A percentile compares a stretch with the other conserved stretches of the same genome.
Evolutionary conservation across 2,888 invertebrate species (phyloP).

Genomic region (Anoncus sp.): DNA sequence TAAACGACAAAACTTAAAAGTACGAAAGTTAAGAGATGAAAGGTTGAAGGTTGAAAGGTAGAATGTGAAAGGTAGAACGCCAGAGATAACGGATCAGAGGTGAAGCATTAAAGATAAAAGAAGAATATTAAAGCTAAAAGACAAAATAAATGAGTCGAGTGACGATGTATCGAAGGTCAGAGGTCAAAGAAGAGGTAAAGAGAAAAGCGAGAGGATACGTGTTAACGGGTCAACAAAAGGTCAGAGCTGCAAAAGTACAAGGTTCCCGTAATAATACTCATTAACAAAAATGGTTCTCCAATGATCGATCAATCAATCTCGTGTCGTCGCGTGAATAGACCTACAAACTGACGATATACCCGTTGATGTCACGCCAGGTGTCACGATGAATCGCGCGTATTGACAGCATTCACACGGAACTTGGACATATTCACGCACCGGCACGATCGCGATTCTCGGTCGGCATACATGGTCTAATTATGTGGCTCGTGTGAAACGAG

Average conservation of each 20-base stretch:
- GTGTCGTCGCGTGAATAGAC: background rate
- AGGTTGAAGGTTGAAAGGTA: too few species aligned
- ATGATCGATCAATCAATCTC: background rate
- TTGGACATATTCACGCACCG: background rate
- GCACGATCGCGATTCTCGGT: conserved; percentile 32
- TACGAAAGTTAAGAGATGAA: too few species aligned
- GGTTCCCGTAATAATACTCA: too few species aligned
- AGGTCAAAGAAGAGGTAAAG: too few species aligned
- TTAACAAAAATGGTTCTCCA: too few species aligned
- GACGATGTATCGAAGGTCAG: too few species aligned
- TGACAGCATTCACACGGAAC: conserved; percentile 10
- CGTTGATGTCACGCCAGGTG: background rate
- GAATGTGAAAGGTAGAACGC: background rate
- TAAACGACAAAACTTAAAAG: too few species aligned
- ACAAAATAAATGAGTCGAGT: too few species aligned
- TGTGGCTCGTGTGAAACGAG: conserved; percentile 6
- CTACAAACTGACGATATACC: background rate
- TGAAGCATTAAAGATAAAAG: background rate
- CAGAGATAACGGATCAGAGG: background rate
- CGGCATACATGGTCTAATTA: conserved; percentile 30
- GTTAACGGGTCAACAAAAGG: too few species aligned
- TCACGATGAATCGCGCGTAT: background rate
- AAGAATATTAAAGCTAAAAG: background rate
- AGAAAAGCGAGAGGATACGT: too few species aligned
- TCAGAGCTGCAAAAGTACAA: too few species aligned